Base-by-base conservation (phyloP, 2,797 vertebrate species). In the Tarsius wallacei region DNA sequence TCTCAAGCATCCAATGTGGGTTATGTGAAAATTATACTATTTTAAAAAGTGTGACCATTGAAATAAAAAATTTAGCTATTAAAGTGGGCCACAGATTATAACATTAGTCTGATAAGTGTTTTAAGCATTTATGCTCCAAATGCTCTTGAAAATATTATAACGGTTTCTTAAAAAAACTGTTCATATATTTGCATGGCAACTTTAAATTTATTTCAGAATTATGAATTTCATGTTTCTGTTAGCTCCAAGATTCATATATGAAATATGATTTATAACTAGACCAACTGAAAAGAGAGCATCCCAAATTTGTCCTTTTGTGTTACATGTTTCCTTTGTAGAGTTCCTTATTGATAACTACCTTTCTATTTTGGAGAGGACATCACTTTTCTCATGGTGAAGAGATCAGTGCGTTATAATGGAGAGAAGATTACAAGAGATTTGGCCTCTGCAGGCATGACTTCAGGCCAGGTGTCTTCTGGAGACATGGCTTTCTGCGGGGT, bases 271-370 rank as follows among this genome's bases (percentile, higher is more conserved):
- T 71, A 8, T 16, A 33, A 8, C 11, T n/a, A 33, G 9, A 13
- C 8, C 64, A 19, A 36, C 26, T 68, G 76, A 66, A 77, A 42
- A 42, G 55, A 82, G 7, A 59, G 57, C 7, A 7, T 87, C 74
- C 90, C 24, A 47, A 24, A 68, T 68, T 80, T 93, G 22, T 17
- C 19, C 33, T 0, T 82, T 92, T 97, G 73, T 94, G 49, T 97
- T 97, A 82, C 98, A 99, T 99, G 98, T 99, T 96, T 99, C 99
- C 71, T 98, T 99, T 73, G 98, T 99, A 76, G 99, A 91, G 98
- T 99, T 99, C 98, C 98, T 99, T 74, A 99, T 99, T n/a, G 99
- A 42, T 42, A 42, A 42, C 42, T 42, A 42, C 42, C 42, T 42
- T 42, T 42, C 5, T 42, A 42, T 42, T 42, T 42, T 42, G 42